Evolutionary conservation across 2,888 invertebrate genomes (phyloP), one percentile per base, ranked within the genome.

Genomic region (Lithosia quadra): DNA sequence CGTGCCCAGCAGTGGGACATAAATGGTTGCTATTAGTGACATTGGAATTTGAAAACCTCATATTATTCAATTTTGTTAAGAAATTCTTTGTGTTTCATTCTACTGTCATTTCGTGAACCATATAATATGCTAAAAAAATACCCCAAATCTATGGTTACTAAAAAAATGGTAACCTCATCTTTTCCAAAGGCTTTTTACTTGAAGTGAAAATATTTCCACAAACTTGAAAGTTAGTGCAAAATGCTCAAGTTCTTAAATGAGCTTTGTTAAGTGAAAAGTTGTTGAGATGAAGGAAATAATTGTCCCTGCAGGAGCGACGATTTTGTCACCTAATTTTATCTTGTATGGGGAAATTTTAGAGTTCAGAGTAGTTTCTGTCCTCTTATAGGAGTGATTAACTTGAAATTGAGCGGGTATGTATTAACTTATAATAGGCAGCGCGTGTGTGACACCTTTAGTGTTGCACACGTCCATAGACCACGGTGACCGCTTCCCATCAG

Each of bases 201-300:
- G 13, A 59, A 49, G 34, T 58, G 21, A 49, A 62, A 56, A 28
- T 57, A n/a, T 34, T 15, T 34, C 63, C 49, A 49, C 63, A 34
- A 63, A 63, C 49, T 63, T 67, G 22, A 39, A 59, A 53, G 13
- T 55, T 68, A 53, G 34, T 58, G 15, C 59, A 68, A 68, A 68
- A 58, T 59, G 63, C 28, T 53, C 18, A 59, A 68, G 59, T 68
- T 58, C 15, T 53, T 53, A 53, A 68, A 63, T 59, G 59, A 59
- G 63, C 68, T 68, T 64, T 63, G 68, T 63, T 68, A 59, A 68
- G 59, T 59, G 55, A 64, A 68, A 63, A 63, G 63, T 68, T 68
- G 59, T 53, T 36, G 53, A 55, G 57, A 59, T 28, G 39, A 22
- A 55, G 55, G 55, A 68, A 68, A 63, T 68, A 63, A 68, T 68